These are phyloP conservation scores for Hypercompe scribonia DNA, from an alignment of 2,888 invertebrate genomes.

Conservation along the genomic window DNA sequence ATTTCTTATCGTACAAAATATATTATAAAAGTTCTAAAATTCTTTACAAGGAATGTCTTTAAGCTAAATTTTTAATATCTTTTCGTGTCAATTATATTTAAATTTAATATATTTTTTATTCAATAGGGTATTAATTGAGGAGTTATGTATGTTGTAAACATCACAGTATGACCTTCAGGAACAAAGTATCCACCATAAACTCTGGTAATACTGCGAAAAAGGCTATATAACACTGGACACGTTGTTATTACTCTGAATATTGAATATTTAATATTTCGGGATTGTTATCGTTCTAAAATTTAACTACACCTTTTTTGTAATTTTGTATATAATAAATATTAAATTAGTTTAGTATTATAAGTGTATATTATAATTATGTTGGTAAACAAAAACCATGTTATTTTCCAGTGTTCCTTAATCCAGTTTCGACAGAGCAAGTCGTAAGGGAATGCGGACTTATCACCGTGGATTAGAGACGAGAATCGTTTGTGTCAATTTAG, in stretches of 20 bases:
- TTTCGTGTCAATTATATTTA: too few relatives aligned
- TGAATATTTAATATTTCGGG: not conserved
- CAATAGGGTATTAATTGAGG: too few relatives aligned
- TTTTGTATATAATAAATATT: not conserved
- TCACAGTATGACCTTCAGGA: too few relatives aligned
- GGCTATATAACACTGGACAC: not conserved
- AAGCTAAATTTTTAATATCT: too few relatives aligned
- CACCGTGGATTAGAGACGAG: slow-evolving; percentile 69
- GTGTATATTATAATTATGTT: not conserved
- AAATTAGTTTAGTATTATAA: not conserved
- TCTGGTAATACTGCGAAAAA: not conserved
- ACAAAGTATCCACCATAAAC: too few relatives aligned
- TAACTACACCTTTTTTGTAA: not conserved
- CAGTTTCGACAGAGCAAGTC: slow-evolving; percentile 92
- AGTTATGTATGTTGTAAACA: too few relatives aligned
- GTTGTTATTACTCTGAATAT: not conserved
- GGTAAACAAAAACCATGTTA: not conserved
- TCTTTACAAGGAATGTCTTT: too few relatives aligned
- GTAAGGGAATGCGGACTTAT: slow-evolving; percentile 92
- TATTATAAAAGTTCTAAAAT: too few relatives aligned
- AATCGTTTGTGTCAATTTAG: slow-evolving; percentile 50
- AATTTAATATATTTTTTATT: too few relatives aligned
- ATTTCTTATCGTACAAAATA: too few relatives aligned
- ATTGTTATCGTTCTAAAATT: not conserved
- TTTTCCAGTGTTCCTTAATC: slow-evolving; percentile 88